A percentile compares a stretch with the other conserved stretches of the same genome.
Evolutionary conservation across 2,888 invertebrate species (phyloP).

Genomic region (Patella ulyssiponensis): DNA sequence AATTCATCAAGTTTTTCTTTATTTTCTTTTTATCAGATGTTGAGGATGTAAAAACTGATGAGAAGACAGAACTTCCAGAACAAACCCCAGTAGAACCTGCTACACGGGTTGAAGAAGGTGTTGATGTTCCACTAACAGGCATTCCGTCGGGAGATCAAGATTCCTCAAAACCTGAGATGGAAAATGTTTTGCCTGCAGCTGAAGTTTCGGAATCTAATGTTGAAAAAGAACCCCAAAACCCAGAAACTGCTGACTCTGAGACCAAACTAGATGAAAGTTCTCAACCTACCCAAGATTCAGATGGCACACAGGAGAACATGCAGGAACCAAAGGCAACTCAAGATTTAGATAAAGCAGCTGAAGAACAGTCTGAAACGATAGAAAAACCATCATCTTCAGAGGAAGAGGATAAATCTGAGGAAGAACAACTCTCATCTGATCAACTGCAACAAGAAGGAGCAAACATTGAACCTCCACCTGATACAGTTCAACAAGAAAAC

Average conservation of each 20-base stretch:
- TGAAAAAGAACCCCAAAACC: not conserved
- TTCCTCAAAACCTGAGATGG: not conserved
- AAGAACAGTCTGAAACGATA: constrained; percentile 7
- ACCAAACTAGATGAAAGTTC: no score
- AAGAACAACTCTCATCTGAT: constrained; percentile 17
- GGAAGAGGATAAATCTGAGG: constrained; percentile 24
- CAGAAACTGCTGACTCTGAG: not conserved
- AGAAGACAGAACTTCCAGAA: no score
- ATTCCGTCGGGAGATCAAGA: not conserved
- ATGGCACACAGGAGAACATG: no score
- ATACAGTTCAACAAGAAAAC: constrained; percentile 8
- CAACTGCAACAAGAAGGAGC: constrained; percentile 21
- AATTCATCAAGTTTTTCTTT: no score
- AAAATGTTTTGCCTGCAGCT: not conserved
- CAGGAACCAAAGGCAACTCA: no score
- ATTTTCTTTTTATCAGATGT: no score
- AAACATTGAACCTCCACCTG: constrained; percentile 25
- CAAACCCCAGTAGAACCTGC: not conserved
- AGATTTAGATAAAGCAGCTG: not conserved
- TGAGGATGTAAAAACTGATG: no score
- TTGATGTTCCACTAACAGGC: not conserved
- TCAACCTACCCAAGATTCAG: no score
- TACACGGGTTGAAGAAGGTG: not conserved
- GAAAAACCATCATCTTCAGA: constrained; percentile 5
- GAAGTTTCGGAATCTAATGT: not conserved